These are phyloP conservation scores for Ischnus inquisitorius DNA, from an alignment of 2,888 invertebrate species.

Conservation along the genomic window DNA sequence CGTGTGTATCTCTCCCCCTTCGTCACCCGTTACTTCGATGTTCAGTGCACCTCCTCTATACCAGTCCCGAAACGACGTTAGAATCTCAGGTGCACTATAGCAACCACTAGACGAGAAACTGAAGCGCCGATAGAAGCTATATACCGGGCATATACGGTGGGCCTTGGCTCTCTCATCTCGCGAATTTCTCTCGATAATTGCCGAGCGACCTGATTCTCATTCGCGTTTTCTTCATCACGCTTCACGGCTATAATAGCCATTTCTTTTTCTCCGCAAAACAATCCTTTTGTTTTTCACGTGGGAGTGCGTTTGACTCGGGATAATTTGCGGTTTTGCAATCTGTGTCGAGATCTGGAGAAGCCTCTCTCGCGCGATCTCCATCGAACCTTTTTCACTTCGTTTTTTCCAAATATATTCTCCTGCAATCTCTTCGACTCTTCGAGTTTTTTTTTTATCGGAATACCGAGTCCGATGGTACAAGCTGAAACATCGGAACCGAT, in stretches of 20 bases:
- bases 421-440: constrained; percentile 25
- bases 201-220: constrained; percentile 62
- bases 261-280: background rate
- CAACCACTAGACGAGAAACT: constrained; percentile 8
- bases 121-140: constrained; percentile 19
- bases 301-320: background rate
- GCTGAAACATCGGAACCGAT: constrained; percentile 10
- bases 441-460: constrained; percentile 41
- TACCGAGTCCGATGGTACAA: constrained; percentile 24
- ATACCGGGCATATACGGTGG: background rate
- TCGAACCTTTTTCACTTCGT: background rate
- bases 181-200: constrained; percentile 68
- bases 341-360: background rate
- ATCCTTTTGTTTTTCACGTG: background rate
- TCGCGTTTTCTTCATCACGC: constrained; percentile 45
- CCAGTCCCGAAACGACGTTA: constrained; percentile 62
- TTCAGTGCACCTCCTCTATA: constrained; percentile 12
- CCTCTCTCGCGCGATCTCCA: background rate
- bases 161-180: background rate
- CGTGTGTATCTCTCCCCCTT: constrained; percentile 32
- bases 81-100: constrained; percentile 47
- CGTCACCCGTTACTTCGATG: constrained; percentile 24
- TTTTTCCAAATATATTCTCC: constrained; percentile 10
- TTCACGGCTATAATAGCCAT: background rate
- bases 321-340: constrained; percentile 12